Evolutionary conservation across 2,797 vertebrate genomes (phyloP), one percentile per base, ranked within the genome.

Genomic region (Malacoraja senta): DNA sequence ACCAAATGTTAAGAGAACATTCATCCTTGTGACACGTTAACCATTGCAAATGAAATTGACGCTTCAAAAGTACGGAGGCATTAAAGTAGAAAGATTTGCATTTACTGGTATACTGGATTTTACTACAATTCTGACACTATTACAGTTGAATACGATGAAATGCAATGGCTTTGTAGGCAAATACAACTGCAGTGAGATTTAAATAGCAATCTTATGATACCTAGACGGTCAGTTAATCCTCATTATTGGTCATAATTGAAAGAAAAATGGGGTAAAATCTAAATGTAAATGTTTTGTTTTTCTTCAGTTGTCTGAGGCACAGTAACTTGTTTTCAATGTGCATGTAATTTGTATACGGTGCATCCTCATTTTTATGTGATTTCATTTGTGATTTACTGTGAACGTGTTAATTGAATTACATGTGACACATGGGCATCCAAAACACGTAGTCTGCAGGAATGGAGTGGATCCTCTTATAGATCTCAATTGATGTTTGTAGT

Each of bases 71-170:
- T 84, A 63, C 9, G 29, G 53, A 84, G 58, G 29, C 53, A 15
- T 84, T 84, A 61, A 84, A 84, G 6, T n/a, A 13, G 81, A 61
- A 29, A 58, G 53, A 84, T 84, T 84, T 84, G 81, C 81, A 84
- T 84, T 61, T 84, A 53, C 44, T 6, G 44, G 4, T 53, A 61
- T 61, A 26, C 81, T 61, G 53, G 10, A 84, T 84, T 84, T 84
- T 58, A 29, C 58, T 13, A 29, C 24, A 81, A 38, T 38, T 81
- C 79, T 19, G 17, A 21, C 8, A 53, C 81, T 84, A 13, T 24
- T 84, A 81, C 19, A 44, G 17, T 81, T 24, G 26, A 84, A 4
- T 83, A 61, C 81, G 9, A 12, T 84, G 81, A 58, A 84, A 84
- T 84, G 79, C 8, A 81, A 81, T 81, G 19, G 44, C 79, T 38